Conservation (phyloP, 2,888 invertebrate genomes). For the Rhodophaea formosa region DNA sequence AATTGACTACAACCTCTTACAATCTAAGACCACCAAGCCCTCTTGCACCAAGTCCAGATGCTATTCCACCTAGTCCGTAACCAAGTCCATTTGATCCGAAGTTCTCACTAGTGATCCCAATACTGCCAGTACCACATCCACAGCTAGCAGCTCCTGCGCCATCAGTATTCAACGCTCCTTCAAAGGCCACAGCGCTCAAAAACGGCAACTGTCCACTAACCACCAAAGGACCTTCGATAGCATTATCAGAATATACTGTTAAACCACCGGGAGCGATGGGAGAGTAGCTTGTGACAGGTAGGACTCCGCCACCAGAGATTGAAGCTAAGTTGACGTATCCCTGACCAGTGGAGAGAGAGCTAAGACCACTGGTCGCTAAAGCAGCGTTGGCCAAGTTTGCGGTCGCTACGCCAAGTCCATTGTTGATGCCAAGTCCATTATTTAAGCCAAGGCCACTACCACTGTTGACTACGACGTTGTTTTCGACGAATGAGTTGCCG, state of each 20-base stretch:
- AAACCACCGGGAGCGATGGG: slow-evolving; percentile 46
- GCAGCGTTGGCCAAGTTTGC: slow-evolving; percentile 1
- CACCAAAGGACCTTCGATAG: slow-evolving; percentile 34
- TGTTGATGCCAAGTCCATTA: too few relatives aligned
- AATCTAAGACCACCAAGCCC: slow-evolving; percentile 11
- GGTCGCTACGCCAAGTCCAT: background rate
- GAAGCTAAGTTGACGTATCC: slow-evolving; percentile 15
- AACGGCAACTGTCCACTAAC: slow-evolving; percentile 38
- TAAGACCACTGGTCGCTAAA: slow-evolving; percentile 1
- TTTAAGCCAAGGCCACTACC: background rate
- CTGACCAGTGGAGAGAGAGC: background rate
- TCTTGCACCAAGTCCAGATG: background rate
- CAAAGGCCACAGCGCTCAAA: slow-evolving; percentile 36
- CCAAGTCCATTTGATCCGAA: slow-evolving; percentile 8
- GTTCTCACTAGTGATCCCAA: slow-evolving; percentile 36
- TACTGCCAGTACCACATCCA: slow-evolving; percentile 44
- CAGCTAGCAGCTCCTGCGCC: slow-evolving; percentile 47
- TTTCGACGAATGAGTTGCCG: slow-evolving; percentile 17
- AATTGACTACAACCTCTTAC: background rate
- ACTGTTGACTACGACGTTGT: slow-evolving; percentile 12
- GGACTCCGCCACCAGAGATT: slow-evolving; percentile 34
- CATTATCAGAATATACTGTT: slow-evolving; percentile 37
- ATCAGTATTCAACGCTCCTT: slow-evolving; percentile 36
- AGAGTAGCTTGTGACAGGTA: slow-evolving; percentile 37
- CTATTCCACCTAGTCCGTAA: background rate